Conservation (phyloP, 2,797 vertebrate species). For the Myotis findleyi region DNA sequence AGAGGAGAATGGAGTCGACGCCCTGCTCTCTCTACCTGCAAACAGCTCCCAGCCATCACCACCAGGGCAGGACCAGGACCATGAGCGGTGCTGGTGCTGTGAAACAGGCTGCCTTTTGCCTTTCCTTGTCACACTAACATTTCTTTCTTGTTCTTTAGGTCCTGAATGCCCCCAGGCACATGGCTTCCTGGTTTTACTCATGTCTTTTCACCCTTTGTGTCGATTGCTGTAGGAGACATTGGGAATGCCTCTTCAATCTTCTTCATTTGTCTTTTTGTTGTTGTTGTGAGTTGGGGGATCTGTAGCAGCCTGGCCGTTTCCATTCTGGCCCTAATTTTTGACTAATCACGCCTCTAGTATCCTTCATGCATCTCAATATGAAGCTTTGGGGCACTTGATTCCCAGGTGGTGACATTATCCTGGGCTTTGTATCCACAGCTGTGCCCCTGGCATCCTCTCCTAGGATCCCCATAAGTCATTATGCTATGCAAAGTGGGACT, state of each 20-base stretch:
- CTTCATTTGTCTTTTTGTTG: background rate
- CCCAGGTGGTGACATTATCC: conserved; percentile 71
- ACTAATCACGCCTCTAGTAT: conserved; percentile 53
- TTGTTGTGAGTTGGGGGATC: background rate
- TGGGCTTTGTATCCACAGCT: conserved; percentile 72
- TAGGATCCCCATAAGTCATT: conserved; percentile 13
- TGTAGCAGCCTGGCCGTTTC: conserved; percentile 12
- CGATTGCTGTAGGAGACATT: background rate
- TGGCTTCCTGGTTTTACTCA: background rate
- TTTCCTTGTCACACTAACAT: background rate
- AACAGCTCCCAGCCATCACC: background rate
- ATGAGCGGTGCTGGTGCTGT: fast-evolving
- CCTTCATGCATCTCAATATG: conserved; percentile 72
- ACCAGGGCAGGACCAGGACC: background rate
- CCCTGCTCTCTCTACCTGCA: background rate
- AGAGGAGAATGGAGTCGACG: background rate
- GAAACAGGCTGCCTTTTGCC: background rate
- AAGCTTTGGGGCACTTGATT: conserved; percentile 72
- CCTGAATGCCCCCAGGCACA: background rate
- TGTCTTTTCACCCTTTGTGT: background rate
- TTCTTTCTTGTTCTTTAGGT: background rate
- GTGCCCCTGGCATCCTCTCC: conserved; percentile 22
- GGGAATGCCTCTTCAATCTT: conserved; percentile 30
- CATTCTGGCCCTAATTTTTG: conserved; percentile 73
- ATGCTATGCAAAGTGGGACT: background rate